Evolutionary conservation across 2,113 vertebrate species (phyloP).

Genomic region (Macroglossus sobrinus): DNA sequence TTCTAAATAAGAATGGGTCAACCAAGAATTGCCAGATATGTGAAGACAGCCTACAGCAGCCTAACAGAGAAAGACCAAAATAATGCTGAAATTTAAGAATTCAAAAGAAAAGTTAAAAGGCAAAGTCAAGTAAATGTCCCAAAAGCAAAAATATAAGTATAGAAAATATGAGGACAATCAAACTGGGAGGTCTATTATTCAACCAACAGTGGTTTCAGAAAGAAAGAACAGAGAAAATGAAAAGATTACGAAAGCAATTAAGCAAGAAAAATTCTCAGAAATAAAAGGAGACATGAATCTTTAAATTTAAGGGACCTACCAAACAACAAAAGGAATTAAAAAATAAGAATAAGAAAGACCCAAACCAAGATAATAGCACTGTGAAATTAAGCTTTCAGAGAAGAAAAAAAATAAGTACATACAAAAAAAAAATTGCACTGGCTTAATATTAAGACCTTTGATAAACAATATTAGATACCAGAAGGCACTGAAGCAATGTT

Average conservation of each 20-base stretch:
- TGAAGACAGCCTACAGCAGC: background rate
- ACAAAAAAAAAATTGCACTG: background rate
- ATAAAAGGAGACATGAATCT: background rate
- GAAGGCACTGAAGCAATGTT: background rate
- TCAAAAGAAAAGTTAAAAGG: background rate
- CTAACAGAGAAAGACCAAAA: background rate
- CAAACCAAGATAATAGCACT: background rate
- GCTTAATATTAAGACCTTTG: background rate
- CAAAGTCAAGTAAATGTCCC: background rate
- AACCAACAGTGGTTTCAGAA: background rate
- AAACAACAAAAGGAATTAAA: background rate
- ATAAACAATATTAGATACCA: background rate
- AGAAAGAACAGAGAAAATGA: background rate
- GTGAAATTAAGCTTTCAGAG: background rate
- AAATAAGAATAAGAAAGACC: background rate
- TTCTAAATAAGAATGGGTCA: background rate
- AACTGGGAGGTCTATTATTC: background rate
- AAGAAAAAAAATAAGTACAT: background rate
- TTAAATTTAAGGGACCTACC: background rate
- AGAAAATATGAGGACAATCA: background rate
- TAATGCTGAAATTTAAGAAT: background rate
- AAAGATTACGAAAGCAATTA: background rate
- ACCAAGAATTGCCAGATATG: background rate
- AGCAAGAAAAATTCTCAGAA: conserved; percentile 2
- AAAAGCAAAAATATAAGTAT: background rate